phyloP scores from a whole-genome alignment of 2,797 vertebrate species.

The Mastacembelus armatus region DNA sequence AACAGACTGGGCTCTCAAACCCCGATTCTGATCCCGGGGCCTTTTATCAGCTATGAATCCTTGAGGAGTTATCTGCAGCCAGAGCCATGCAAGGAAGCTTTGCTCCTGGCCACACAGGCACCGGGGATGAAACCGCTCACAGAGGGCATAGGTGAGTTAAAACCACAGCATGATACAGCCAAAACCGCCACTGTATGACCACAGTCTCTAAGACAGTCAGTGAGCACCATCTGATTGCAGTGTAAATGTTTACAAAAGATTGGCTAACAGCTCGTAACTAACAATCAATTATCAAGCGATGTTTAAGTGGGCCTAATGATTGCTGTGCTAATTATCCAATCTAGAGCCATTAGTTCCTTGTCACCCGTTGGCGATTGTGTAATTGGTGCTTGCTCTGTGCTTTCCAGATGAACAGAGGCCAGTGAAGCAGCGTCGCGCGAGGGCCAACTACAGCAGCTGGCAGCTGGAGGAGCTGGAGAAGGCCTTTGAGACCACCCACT shows the following conservation, averaged over 20 bases:
- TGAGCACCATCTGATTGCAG: conserved; percentile 75
- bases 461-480: conserved; percentile 91
- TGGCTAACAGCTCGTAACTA: conserved; percentile 86
- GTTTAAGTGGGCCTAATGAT: conserved; percentile 84
- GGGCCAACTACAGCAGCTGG: conserved; percentile 93
- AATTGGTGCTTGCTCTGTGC: conserved; percentile 80
- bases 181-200: conserved; percentile 46
- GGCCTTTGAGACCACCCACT: conserved; percentile 88
- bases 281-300: conserved; percentile 86
- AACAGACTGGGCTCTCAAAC: conserved; percentile 75
- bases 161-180: not conserved
- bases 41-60: conserved; percentile 85
- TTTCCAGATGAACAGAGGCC: conserved; percentile 90
- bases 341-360: conserved; percentile 85
- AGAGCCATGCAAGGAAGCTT: conserved; percentile 84
- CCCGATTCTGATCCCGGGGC: conserved; percentile 83
- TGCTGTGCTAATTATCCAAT: conserved; percentile 84
- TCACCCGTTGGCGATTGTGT: conserved; percentile 84
- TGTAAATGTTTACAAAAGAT: conserved; percentile 87
- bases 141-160: conserved; percentile 82
- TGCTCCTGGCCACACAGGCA: conserved; percentile 81
- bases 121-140: conserved; percentile 69
- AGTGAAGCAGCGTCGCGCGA: conserved; percentile 88
- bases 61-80: conserved; percentile 85
- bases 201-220: conserved; percentile 68